Conservation (phyloP, 2,797 vertebrate species). For the Chaetodon trifasciatus region DNA sequence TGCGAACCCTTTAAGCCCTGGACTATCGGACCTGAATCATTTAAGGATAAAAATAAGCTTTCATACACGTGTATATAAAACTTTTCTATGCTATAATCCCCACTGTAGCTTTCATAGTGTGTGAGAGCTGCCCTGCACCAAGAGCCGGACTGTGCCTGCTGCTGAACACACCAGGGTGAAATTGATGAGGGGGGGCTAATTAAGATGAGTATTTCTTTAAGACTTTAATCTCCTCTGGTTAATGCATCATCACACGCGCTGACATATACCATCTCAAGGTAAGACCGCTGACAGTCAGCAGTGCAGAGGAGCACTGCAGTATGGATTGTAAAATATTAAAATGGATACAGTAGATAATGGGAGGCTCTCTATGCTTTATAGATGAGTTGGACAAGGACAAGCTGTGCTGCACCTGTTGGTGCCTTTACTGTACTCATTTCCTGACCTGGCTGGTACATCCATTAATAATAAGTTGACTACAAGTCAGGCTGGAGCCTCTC, state of each 20-base stretch:
- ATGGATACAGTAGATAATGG: conserved; percentile 55
- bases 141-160: conserved; percentile 8
- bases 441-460: conserved; percentile 26
- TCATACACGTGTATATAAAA: conserved; percentile 26
- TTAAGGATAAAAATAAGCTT: background rate
- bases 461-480: conserved; percentile 53
- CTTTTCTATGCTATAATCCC: conserved; percentile 1
- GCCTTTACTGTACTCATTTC: conserved; percentile 16
- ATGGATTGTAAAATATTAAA: conserved; percentile 68
- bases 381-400: conserved; percentile 52
- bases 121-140: background rate
- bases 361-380: conserved; percentile 57
- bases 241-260: conserved; percentile 14
- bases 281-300: conserved; percentile 22
- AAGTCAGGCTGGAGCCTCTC: conserved; percentile 4
- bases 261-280: background rate
- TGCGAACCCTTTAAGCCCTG: conserved; percentile 3
- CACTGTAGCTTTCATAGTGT: background rate
- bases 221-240: conserved; percentile 29
- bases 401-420: conserved; percentile 47
- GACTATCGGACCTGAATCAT: conserved; percentile 15
- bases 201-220: conserved; percentile 38
- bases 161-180: background rate
- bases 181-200: conserved; percentile 46
- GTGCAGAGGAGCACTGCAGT: conserved; percentile 19